Base-by-base conservation (phyloP, 2,888 invertebrate genomes). In the Coleophora deauratella region DNA sequence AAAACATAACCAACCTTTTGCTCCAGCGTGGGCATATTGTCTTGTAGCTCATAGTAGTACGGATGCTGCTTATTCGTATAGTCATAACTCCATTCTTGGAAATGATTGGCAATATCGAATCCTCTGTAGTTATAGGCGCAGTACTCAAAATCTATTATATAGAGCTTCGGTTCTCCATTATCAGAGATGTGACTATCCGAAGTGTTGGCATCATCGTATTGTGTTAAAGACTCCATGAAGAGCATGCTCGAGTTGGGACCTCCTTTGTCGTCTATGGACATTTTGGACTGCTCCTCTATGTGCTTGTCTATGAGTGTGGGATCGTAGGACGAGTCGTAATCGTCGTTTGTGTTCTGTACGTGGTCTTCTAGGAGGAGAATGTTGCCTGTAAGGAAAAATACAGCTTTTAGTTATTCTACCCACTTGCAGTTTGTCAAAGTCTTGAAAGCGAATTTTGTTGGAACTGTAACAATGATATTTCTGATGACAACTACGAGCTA, bases 71-170 rank as follows among this genome's bases (percentile, higher is more conserved):
- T 87, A 43, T 90, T 90, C 1, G 92, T 94, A 72, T 98, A 97
- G 65, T 97, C 95, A 65, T 94, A 94, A 1, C 90, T 90, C 95
- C 96, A 96, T 71, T 98, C 98, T 49, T 94, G 88, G 70, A 98
- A 97, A 64, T 98, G 98, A 75, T 98, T 98, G 2, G 97, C 97
- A 38, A 98, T 84, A 73, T 98, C 98, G 73, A 97, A 98, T 0
- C 93, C 96, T 27, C 46, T 87, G 67, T 81, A 62, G 68, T 98
- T 97, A 77, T 98, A 98, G 0, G 97, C 94, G 72, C 97, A 97
- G 67, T 97, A 98, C 76, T 98, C 97, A 68, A 95, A 98, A 71
- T 98, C 98, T 61, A 95, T 96, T 27, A 96, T 86, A 11, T 93
- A 92, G 28, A 96, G 74, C 49, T 89, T 89, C 0, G 90, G 90